Evolutionary conservation across 2,888 invertebrate species (phyloP).

Genomic region (Apeira syringaria): DNA sequence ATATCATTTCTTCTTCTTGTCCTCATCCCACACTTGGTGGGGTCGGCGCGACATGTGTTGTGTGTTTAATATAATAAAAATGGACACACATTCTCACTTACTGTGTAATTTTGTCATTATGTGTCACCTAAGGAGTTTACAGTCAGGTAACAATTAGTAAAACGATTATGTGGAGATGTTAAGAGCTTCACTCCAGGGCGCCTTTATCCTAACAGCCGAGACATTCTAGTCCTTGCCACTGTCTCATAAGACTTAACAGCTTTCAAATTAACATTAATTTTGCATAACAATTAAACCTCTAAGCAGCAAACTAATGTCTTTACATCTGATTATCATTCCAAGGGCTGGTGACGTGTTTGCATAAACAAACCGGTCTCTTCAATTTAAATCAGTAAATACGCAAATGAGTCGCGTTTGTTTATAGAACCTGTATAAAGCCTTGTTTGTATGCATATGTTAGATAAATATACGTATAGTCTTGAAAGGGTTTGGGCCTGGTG

Average conservation of each 20-base stretch:
- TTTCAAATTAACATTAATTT: conserved; percentile 11
- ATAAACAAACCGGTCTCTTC: conserved; percentile 36
- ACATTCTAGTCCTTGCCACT: conserved; percentile 5
- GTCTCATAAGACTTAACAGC: conserved; percentile 2
- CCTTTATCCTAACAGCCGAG: conserved; percentile 6
- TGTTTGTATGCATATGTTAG: conserved; percentile 7
- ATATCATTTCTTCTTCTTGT: no score
- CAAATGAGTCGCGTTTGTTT: conserved; percentile 18
- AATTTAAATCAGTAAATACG: conserved; percentile 31
- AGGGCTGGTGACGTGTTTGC: conserved; percentile 33
- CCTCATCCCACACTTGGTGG: no score
- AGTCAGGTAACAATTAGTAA: conserved; percentile 16
- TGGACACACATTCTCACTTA: no score
- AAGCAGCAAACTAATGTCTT: conserved; percentile 31
- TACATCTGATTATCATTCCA: conserved; percentile 41
- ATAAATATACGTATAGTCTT: neutral
- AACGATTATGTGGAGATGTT: conserved; percentile 15
- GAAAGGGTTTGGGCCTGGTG: conserved; percentile 4
- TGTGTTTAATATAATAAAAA: no score
- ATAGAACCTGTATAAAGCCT: conserved; percentile 17
- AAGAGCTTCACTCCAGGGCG: conserved; percentile 12
- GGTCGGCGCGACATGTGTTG: no score
- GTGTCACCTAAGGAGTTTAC: neutral
- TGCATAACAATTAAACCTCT: conserved; percentile 20
- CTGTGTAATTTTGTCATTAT: no score